Base-by-base conservation (phyloP, 2,888 invertebrate species). In the Drosophila quinaria region DNA sequence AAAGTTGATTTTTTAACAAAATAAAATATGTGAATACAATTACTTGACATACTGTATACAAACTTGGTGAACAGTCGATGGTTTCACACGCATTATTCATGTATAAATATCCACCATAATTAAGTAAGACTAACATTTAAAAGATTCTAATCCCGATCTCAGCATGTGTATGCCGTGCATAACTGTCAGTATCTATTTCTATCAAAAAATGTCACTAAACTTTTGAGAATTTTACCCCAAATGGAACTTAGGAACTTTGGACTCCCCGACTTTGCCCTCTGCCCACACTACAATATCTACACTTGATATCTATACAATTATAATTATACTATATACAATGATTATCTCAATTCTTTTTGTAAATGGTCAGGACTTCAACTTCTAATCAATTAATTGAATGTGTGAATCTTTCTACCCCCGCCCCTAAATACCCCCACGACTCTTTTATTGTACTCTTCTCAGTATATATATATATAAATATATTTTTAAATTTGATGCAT, bases 91-190 rank as follows among this genome's bases (percentile, higher is more conserved):
- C 31, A 13, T 35, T 61, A 46, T 22, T 41, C 37, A 33, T 58
- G 29, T 52, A 41, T 25, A 39, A 8, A 39, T 52, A 37, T 41
- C 3, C 6, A 15, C 2, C 9, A 25, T 37, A 10, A 15, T 8
- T 17, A 33, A 31, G 11, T 19, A 37, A 13, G 19, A 41, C 73
- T 74, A 72, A 64, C 63, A 22, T 22, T 35, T 35, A 19, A 35
- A 17, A 46, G 60, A 69, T 42, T 50, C 70, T 72, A 81, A 72
- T 59, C 61, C 66, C 70, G 74, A 70, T 72, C 44, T 49, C 11
- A 72, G 80, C 82, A 84, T 75, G 82, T 81, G 76, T 83, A 70
- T 78, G 73, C 78, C 78, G 66, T 70, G 70, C 69, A 69, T 80
- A 83, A 85, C 73, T 82, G 70, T 67, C 55, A 67, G 58, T 50